Conservation (phyloP, 2,888 invertebrate species). For the Mactromeris polynyma region DNA sequence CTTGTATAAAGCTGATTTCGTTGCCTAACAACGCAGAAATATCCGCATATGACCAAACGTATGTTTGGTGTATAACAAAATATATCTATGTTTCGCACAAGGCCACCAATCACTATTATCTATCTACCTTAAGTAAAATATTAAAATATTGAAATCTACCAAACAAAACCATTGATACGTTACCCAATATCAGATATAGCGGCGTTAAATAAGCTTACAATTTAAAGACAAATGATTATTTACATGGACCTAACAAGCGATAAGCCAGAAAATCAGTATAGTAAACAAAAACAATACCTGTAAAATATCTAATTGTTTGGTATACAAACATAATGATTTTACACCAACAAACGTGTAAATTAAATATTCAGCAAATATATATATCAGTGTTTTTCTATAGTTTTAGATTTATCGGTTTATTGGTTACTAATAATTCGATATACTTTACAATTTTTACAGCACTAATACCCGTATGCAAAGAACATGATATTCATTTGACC, state of each 20-base stretch:
- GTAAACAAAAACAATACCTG: slow-evolving; percentile 14
- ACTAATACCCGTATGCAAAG: no score
- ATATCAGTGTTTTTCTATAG: background rate
- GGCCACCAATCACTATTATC: background rate
- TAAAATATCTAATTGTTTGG: background rate
- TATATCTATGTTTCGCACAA: background rate
- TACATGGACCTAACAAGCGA: background rate
- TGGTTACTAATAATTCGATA: background rate
- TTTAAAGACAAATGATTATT: background rate
- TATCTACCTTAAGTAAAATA: background rate
- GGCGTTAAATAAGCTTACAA: background rate
- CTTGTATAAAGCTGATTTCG: background rate
- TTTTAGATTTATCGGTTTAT: background rate
- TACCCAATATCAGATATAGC: slow-evolving; percentile 10
- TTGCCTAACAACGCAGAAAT: background rate
- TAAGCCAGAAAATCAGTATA: background rate
- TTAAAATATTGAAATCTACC: slow-evolving; percentile 1
- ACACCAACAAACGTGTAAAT: background rate
- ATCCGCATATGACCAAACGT: background rate
- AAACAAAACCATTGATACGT: slow-evolving; percentile 33
- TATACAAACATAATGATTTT: background rate
- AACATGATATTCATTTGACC: no score
- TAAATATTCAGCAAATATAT: slow-evolving; percentile 6
- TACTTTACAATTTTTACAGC: background rate
- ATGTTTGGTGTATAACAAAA: background rate